Conservation (phyloP, 2,797 vertebrate genomes). For the Clarias pachynema region DNA sequence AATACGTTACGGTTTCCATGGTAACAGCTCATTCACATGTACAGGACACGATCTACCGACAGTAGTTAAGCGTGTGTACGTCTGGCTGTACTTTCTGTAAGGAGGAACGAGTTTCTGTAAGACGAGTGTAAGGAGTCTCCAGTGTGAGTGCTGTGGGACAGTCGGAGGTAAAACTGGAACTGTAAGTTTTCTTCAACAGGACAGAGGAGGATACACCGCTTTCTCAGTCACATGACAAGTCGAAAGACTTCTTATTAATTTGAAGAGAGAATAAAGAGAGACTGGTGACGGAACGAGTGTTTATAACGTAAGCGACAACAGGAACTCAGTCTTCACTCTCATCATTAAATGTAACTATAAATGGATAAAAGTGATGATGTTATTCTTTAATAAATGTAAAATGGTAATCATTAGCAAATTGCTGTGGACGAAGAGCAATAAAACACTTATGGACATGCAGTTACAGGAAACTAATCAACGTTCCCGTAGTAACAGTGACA, state of each 20-base stretch:
- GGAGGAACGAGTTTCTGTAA: not conserved
- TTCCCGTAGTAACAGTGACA: not conserved
- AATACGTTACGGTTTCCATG: not conserved
- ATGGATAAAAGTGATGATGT: too few relatives aligned
- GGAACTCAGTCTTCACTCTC: too few relatives aligned
- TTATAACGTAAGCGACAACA: too few relatives aligned
- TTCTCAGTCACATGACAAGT: too few relatives aligned
- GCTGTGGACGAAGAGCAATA: not conserved
- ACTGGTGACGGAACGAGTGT: too few relatives aligned
- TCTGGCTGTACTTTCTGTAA: not conserved
- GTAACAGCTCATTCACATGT: not conserved
- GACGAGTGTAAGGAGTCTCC: not conserved
- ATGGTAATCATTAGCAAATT: not conserved
- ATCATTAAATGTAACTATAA: too few relatives aligned
- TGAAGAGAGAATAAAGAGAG: too few relatives aligned
- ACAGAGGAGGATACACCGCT: not conserved
- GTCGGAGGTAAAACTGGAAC: not conserved
- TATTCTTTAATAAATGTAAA: too few relatives aligned
- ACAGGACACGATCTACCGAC: accelerated
- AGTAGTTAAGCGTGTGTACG: not conserved
- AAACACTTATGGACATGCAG: not conserved
- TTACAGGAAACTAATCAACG: not conserved
- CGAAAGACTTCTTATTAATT: too few relatives aligned
- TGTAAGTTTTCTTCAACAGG: not conserved
- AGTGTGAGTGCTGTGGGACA: not conserved